Percentiles rank a stretch among this genome's conserved stretches.
Evolutionary conservation across 2,113 vertebrate genomes (phyloP).

Genomic region (Hyla sarda): DNA sequence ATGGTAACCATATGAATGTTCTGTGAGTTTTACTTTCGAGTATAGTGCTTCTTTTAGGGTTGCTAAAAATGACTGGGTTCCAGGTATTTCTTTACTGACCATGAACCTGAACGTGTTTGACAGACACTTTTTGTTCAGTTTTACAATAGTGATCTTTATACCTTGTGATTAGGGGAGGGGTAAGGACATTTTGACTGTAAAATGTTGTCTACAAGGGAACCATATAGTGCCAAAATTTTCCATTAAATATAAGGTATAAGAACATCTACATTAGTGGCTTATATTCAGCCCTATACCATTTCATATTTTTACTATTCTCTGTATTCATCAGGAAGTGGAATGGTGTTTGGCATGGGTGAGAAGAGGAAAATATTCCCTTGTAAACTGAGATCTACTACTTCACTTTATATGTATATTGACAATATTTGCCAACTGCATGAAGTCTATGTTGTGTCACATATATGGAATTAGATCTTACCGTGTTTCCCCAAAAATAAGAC

Average conservation of each 20-base stretch:
- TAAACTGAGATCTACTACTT: not conserved
- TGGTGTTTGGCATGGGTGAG: no score
- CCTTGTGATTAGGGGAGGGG: not conserved
- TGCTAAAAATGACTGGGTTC: not conserved
- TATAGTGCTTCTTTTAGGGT: not conserved
- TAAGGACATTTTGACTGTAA: no score
- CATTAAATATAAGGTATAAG: no score
- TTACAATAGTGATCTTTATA: not conserved
- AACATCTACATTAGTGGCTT: no score
- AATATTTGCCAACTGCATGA: not conserved
- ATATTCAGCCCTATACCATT: no score
- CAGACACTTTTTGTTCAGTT: not conserved
- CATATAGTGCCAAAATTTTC: no score
- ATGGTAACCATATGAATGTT: constrained; percentile 24
- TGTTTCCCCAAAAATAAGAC: no score
- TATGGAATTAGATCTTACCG: not conserved
- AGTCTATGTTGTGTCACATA: not conserved
- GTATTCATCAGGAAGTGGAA: no score
- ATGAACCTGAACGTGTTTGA: not conserved
- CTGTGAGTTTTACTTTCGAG: constrained; percentile 4
- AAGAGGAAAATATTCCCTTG: not conserved
- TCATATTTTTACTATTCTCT: no score
- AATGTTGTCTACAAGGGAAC: no score
- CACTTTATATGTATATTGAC: not conserved
- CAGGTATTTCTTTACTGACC: not conserved